phyloP scores from a whole-genome alignment of 2,113 vertebrate species.

The Megaceryle torquata region DNA sequence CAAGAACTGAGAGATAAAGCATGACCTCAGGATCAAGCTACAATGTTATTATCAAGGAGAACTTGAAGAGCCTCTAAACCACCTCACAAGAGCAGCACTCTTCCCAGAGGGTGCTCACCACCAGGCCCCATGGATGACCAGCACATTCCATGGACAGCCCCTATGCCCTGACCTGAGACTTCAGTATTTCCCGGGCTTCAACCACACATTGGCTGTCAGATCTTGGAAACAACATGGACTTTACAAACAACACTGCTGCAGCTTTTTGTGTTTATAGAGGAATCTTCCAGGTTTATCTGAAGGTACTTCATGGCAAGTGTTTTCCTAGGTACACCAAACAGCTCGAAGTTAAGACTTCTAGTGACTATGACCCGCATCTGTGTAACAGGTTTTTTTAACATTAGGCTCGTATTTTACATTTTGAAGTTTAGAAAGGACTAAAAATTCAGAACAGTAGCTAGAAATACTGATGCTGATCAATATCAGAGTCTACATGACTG shows the following conservation, averaged over 20 bases:
- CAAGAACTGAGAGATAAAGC: neutral
- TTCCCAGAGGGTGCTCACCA: neutral
- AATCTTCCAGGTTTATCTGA: neutral
- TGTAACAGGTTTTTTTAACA: neutral
- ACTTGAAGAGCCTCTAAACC: neutral
- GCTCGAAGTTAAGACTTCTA: neutral
- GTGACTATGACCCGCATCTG: neutral
- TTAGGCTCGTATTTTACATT: neutral
- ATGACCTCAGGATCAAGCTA: neutral
- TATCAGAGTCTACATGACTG: neutral
- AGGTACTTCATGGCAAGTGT: neutral
- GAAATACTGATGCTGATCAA: neutral
- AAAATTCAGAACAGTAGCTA: neutral
- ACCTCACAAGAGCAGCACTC: neutral
- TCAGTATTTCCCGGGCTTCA: neutral
- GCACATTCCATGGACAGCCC: accelerated
- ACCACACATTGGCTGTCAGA: accelerated
- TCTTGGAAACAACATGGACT: neutral
- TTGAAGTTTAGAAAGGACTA: neutral
- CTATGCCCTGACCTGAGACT: no score
- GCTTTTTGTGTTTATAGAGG: neutral
- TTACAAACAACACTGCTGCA: neutral
- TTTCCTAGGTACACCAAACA: neutral
- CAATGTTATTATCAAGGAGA: neutral
- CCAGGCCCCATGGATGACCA: no score